These are phyloP conservation scores for Ornithoptera alexandrae DNA, from an alignment of 2,888 invertebrate species.

Conservation along the genomic window DNA sequence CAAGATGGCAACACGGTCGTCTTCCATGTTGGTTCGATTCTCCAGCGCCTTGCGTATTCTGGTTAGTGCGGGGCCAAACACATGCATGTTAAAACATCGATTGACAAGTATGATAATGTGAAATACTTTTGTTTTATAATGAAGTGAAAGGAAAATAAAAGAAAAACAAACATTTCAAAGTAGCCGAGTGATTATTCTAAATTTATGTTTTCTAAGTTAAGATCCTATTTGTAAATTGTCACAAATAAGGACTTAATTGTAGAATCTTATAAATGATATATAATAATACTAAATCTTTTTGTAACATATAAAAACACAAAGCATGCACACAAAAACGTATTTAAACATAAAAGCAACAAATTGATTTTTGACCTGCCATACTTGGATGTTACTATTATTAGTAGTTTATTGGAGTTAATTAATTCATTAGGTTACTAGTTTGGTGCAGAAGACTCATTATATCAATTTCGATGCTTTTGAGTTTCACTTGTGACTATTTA, in stretches of 20 bases:
- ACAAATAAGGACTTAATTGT: not conserved
- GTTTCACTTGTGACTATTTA: not conserved
- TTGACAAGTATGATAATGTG: slow-evolving; percentile 33
- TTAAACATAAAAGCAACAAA: not conserved
- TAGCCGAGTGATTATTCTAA: not conserved
- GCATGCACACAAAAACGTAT: not conserved
- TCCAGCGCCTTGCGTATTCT: slow-evolving; percentile 99
- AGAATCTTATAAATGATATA: not conserved
- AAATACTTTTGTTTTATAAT: slow-evolving; percentile 10
- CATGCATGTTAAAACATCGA: slow-evolving; percentile 78
- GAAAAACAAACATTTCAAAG: slow-evolving; percentile 10
- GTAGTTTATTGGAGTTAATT: not conserved
- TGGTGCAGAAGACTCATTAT: no score
- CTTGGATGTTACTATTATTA: not conserved
- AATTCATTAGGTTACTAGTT: not conserved
- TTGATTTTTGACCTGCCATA: not conserved
- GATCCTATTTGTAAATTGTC: no score
- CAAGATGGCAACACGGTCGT: slow-evolving; percentile 98
- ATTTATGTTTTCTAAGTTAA: no score
- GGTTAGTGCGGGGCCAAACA: slow-evolving; percentile 79
- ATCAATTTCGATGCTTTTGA: not conserved
- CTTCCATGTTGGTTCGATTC: slow-evolving; percentile 99
- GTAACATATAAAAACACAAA: not conserved
- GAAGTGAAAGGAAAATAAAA: slow-evolving; percentile 11
- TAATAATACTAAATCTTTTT: not conserved